Evolutionary conservation across 2,888 invertebrate species (phyloP).

Genomic region (Adelognathus sp.): DNA sequence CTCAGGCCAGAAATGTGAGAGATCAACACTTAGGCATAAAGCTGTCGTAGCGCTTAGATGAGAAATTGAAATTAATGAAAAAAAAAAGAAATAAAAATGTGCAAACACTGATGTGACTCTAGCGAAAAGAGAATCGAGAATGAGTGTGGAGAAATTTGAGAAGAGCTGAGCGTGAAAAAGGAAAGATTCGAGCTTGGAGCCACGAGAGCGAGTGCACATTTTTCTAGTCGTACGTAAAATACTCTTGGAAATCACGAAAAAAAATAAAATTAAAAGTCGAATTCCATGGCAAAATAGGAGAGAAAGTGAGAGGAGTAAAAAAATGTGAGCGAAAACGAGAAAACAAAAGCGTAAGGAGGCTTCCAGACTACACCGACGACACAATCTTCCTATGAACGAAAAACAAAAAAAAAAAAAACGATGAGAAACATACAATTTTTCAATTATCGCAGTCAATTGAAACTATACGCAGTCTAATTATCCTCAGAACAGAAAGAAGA

Average conservation of each 20-base stretch:
- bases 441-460: slow-evolving; percentile 54
- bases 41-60: slow-evolving; percentile 60
- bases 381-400: slow-evolving; percentile 47
- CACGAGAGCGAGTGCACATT: slow-evolving; percentile 57
- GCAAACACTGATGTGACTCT: slow-evolving; percentile 44
- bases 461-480: slow-evolving; percentile 26
- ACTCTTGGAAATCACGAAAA: slow-evolving; percentile 62
- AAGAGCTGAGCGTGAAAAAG: neutral
- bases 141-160: slow-evolving; percentile 27
- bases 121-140: slow-evolving; percentile 38
- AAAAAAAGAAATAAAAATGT: slow-evolving; percentile 49
- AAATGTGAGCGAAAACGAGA: slow-evolving; percentile 32
- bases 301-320: slow-evolving; percentile 20
- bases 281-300: slow-evolving; percentile 31
- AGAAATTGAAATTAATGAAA: slow-evolving; percentile 14
- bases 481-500: slow-evolving; percentile 26
- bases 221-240: slow-evolving; percentile 65
- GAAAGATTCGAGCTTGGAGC: slow-evolving; percentile 34
- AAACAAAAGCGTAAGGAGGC: slow-evolving; percentile 62
- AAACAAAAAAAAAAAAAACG: slow-evolving; percentile 20
- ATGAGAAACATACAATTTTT: slow-evolving; percentile 37
- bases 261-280: too few relatives aligned
- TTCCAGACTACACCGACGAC: slow-evolving; percentile 55
- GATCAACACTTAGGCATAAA: slow-evolving; percentile 21
- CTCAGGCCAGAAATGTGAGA: slow-evolving; percentile 60